Evolutionary conservation across 2,888 invertebrate genomes (phyloP).

Genomic region (Stenodema calcarata): DNA sequence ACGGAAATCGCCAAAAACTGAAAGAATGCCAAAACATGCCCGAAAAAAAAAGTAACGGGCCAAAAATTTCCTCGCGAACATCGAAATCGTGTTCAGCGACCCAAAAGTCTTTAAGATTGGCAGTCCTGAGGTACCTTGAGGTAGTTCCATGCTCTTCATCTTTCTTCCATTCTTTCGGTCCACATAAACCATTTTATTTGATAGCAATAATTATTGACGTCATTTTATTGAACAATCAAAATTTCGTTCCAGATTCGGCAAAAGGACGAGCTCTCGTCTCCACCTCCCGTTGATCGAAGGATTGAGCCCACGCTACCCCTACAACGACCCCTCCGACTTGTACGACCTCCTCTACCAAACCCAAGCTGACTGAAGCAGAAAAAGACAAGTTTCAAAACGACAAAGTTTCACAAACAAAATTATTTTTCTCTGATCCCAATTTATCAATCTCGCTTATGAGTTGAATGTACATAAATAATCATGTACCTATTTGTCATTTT

Average conservation of each 20-base stretch:
- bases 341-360: conserved; percentile 51
- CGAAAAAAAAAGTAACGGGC: too few species aligned
- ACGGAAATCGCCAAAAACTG: too few species aligned
- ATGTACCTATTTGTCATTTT: background rate
- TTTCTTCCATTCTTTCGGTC: too few species aligned
- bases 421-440: conserved; percentile 35
- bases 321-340: conserved; percentile 50
- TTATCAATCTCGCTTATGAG: conserved; percentile 32
- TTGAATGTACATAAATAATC: conserved; percentile 44
- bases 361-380: conserved; percentile 40
- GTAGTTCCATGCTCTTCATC: too few species aligned
- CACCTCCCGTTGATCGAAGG: conserved; percentile 47
- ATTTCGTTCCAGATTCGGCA: conserved; percentile 51
- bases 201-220: background rate
- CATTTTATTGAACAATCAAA: background rate
- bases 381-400: background rate
- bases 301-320: conserved; percentile 40
- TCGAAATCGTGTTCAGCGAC: too few species aligned
- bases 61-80: too few species aligned
- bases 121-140: too few species aligned
- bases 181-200: background rate
- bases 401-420: conserved; percentile 8
- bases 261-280: conserved; percentile 48
- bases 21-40: too few species aligned
- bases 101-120: too few species aligned